These are phyloP conservation scores for Ypsolopha scabrella DNA, from an alignment of 2,888 invertebrate genomes.

Conservation along the genomic window DNA sequence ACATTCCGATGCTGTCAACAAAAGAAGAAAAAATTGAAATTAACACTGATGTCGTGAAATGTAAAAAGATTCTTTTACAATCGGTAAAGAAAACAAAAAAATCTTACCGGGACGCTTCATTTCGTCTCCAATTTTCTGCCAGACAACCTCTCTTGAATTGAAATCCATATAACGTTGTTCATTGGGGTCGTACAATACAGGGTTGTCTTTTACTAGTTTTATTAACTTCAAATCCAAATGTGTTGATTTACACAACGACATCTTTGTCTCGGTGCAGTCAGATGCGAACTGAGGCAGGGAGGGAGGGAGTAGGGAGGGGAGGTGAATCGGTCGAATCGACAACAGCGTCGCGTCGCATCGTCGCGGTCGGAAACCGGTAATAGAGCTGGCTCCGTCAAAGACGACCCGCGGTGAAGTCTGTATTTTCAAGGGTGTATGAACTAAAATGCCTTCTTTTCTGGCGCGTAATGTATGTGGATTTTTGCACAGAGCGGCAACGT, in stretches of 20 bases:
- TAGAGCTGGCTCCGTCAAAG: background rate
- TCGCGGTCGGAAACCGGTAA: background rate
- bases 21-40: conserved; percentile 4
- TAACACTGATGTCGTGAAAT: background rate
- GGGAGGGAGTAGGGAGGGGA: background rate
- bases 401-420: background rate
- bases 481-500: conserved; percentile 11
- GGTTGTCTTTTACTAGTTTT: conserved; percentile 35
- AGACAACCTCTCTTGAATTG: conserved; percentile 51
- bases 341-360: background rate
- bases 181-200: conserved; percentile 45
- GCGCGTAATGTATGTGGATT: background rate
- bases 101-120: conserved; percentile 46
- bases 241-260: background rate
- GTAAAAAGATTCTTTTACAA: too few species aligned
- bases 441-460: too few species aligned
- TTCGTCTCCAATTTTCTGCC: conserved; percentile 60
- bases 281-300: background rate
- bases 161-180: conserved; percentile 53
- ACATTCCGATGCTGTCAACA: conserved; percentile 45
- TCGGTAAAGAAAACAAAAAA: too few species aligned
- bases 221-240: conserved; percentile 38
- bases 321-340: background rate
- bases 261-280: background rate
- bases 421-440: too few species aligned